phyloP scores from a whole-genome alignment of 2,797 vertebrate genomes.

The Pseudochromis fuscus region DNA sequence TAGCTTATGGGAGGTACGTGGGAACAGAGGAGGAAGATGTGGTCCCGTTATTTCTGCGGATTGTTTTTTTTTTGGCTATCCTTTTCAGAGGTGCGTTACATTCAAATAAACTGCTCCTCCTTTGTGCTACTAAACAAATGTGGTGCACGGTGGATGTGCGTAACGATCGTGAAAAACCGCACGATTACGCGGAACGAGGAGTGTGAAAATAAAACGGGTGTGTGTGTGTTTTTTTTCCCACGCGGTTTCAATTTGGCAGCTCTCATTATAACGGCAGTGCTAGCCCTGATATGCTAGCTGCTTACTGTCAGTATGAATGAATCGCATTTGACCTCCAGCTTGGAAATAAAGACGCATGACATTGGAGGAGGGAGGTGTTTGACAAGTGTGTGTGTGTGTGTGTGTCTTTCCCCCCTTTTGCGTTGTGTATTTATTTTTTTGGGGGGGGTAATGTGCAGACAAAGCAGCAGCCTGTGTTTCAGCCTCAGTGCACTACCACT shows the following conservation, averaged over 20 bases:
- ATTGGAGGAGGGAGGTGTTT: not conserved
- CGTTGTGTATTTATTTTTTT: not conserved
- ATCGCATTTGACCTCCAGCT: slow-evolving; percentile 47
- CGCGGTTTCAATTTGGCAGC: not conserved
- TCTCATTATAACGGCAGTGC: slow-evolving; percentile 22
- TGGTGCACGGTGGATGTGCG: too few relatives aligned
- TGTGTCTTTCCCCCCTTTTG: not conserved
- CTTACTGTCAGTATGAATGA: not conserved
- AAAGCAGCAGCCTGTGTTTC: slow-evolving; percentile 50
- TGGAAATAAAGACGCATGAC: slow-evolving; percentile 36
- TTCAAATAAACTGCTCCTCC: not conserved
- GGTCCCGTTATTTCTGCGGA: slow-evolving; percentile 45
- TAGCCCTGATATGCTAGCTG: slow-evolving; percentile 58
- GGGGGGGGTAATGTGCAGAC: slow-evolving; percentile 25
- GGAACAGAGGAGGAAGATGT: not conserved
- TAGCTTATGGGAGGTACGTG: too few relatives aligned
- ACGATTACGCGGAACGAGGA: not conserved
- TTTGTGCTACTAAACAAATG: too few relatives aligned
- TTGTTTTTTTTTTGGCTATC: not conserved
- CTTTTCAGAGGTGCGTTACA: not conserved
- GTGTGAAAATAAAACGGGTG: not conserved
- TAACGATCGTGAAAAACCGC: too few relatives aligned
- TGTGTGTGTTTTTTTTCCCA: too few relatives aligned
- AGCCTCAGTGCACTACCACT: slow-evolving; percentile 41
- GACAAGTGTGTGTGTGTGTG: slow-evolving; percentile 17